These are phyloP conservation scores for Sisor rabdophorus DNA, from an alignment of 2,113 vertebrate species.

Conservation along the genomic window DNA sequence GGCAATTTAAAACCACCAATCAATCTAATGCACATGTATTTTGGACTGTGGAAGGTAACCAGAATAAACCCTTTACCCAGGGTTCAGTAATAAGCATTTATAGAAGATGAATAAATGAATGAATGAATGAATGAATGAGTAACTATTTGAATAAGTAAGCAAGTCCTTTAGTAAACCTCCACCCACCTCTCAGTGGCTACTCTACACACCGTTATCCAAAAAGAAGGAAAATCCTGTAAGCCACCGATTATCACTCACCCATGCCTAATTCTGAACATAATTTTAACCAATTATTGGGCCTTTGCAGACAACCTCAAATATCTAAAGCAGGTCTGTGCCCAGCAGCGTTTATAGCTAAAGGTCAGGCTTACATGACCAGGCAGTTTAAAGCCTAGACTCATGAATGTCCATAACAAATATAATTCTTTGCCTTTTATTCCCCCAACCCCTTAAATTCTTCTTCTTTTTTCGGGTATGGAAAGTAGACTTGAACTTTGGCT, in stretches of 20 bases:
- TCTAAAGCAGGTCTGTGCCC: constrained; percentile 26
- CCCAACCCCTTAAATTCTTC: constrained; percentile 38
- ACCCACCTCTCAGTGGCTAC: no score
- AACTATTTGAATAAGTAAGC: no score
- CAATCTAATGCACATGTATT: no score
- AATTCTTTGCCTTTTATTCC: constrained; percentile 52
- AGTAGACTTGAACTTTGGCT: constrained; percentile 47
- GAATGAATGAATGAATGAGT: no score
- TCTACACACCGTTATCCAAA: no score
- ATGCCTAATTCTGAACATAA: constrained; percentile 21
- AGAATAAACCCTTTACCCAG: no score
- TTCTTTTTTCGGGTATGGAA: constrained; percentile 38
- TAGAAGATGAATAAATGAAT: no score
- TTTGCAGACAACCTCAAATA: constrained; percentile 23
- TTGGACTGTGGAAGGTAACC: no score
- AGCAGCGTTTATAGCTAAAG: constrained; percentile 53
- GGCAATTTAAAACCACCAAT: no score
- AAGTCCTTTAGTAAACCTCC: no score
- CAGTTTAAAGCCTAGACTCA: constrained; percentile 18
- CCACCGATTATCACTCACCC: constrained; percentile 10
- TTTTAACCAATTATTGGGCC: not conserved
- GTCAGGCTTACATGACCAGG: constrained; percentile 53
- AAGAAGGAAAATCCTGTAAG: constrained; percentile 22
- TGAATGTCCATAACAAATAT: constrained; percentile 50
- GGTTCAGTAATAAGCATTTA: no score